Percentiles rank a stretch among this genome's conserved stretches.
phyloP scores from a whole-genome alignment of 2,888 invertebrate genomes.

The Melanargia galathea region DNA sequence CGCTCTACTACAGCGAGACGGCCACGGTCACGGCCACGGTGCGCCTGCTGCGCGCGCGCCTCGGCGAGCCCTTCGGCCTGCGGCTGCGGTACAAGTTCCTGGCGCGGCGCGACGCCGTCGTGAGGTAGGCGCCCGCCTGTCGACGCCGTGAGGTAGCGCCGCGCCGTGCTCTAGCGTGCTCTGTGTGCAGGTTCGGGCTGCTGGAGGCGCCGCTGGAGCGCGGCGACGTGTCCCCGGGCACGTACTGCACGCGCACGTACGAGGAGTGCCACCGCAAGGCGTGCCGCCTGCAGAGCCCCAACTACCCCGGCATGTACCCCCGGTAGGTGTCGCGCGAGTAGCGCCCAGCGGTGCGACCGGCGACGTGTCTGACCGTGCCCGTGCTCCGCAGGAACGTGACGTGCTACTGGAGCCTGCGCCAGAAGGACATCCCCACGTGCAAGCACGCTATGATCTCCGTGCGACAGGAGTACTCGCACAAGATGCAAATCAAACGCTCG shows the following conservation, averaged over 20 bases:
- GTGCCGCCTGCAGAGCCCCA: constrained; percentile 93
- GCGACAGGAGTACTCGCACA: constrained; percentile 88
- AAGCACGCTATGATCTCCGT: constrained; percentile 96
- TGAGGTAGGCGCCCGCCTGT: no score
- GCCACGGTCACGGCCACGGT: constrained; percentile 93
- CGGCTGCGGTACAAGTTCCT: constrained; percentile 91
- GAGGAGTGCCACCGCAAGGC: constrained; percentile 92
- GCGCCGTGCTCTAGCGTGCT: no score
- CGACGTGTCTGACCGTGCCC: background rate
- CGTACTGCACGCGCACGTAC: constrained; percentile 92
- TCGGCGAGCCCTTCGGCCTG: constrained; percentile 90
- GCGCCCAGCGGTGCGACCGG: background rate
- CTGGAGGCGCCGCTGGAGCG: constrained; percentile 90
- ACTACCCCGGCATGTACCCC: constrained; percentile 94
- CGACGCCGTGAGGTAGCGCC: no score
- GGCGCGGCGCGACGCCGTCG: constrained; percentile 89
- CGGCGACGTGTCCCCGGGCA: constrained; percentile 91
- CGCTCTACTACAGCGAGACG: constrained; percentile 94
- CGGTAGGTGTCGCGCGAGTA: constrained; percentile 48
- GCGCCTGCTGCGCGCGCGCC: constrained; percentile 87
- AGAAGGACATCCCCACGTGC: constrained; percentile 92
- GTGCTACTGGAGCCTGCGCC: constrained; percentile 93
- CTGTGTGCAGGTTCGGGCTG: constrained; percentile 89
- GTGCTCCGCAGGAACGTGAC: constrained; percentile 88
- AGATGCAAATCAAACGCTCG: constrained; percentile 86